phyloP scores from a whole-genome alignment of 2,888 invertebrate genomes.

The Lepidocyrtoides sp. region DNA sequence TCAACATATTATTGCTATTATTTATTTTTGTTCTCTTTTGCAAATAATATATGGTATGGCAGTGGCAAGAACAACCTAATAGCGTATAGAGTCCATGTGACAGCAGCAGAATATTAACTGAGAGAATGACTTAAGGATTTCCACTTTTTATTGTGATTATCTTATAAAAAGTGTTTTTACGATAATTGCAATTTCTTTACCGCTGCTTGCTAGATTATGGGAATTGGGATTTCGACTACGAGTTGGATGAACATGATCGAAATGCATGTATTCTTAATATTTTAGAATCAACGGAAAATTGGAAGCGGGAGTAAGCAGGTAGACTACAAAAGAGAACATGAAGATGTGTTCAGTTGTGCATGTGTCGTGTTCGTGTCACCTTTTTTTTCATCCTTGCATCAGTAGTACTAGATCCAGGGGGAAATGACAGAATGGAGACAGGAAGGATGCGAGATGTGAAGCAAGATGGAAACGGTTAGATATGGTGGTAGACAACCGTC shows the following conservation, averaged over 20 bases:
- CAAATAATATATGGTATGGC: no score
- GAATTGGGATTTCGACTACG: background rate
- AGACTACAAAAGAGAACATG: background rate
- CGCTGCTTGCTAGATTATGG: constrained; percentile 5
- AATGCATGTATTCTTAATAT: constrained; percentile 15
- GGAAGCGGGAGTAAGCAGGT: background rate
- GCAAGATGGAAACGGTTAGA: constrained; percentile 4
- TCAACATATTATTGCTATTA: no score
- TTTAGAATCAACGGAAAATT: background rate
- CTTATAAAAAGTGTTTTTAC: background rate
- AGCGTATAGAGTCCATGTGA: constrained; percentile 31
- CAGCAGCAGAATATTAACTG: background rate
- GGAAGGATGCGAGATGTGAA: constrained; percentile 33
- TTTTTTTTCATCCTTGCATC: no score
- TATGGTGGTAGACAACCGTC: background rate
- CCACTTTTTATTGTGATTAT: background rate
- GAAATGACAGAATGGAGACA: constrained; percentile 59
- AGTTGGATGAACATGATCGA: background rate
- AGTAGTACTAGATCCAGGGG: background rate
- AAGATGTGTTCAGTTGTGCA: background rate
- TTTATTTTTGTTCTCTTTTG: background rate
- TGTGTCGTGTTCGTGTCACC: no score
- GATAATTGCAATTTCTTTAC: background rate
- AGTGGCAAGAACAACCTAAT: background rate
- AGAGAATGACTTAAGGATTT: background rate